These are phyloP conservation scores for Sus scrofa DNA, from an alignment of 2,113 vertebrate genomes.

Conservation along the genomic window DNA sequence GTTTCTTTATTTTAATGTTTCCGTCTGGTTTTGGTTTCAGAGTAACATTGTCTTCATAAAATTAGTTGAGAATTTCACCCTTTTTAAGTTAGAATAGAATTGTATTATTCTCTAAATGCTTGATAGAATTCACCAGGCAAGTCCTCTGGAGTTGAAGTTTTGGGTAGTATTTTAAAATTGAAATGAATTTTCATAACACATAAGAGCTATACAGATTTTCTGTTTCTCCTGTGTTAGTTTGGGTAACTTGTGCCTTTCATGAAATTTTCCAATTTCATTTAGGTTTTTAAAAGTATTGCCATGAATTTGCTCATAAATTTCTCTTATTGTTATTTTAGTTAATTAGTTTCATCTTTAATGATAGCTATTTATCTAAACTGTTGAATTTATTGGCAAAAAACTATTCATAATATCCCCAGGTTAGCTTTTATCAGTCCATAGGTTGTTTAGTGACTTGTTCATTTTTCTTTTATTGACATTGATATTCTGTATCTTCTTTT, in stretches of 20 bases:
- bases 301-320: not conserved
- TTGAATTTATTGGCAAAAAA: constrained; percentile 12
- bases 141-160: not conserved
- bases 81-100: not conserved
- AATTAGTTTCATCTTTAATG: not conserved
- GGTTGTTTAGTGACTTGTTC: not conserved
- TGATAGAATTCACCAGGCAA: not conserved
- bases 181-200: not conserved
- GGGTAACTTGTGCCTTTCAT: not conserved
- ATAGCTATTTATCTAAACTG: not conserved
- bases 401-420: not conserved
- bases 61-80: not conserved
- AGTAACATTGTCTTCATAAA: not conserved
- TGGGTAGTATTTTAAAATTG: not conserved
- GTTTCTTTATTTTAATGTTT: not conserved
- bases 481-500: not conserved
- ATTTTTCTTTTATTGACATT: not conserved
- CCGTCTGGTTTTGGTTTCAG: not conserved
- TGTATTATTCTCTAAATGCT: not conserved
- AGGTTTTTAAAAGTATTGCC: not conserved
- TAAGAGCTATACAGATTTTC: not conserved
- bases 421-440: not conserved
- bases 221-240: not conserved
- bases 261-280: not conserved
- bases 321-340: not conserved